A percentile compares a stretch with the other conserved stretches of the same genome.
Conservation (phyloP, 2,888 invertebrate genomes). For the Candidula unifasciata region DNA sequence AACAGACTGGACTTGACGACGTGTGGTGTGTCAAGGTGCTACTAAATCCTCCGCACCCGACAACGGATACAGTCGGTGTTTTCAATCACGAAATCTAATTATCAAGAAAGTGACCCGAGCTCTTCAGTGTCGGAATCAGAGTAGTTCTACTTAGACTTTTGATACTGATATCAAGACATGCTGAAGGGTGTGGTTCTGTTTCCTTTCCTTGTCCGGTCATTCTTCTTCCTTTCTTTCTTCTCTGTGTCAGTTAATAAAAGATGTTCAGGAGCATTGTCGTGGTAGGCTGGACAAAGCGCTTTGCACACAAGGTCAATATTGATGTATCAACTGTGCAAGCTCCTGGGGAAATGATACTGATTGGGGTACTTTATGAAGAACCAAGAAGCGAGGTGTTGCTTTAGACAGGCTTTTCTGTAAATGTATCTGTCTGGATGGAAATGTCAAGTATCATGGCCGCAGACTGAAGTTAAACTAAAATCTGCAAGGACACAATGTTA, state of each 20-base stretch:
- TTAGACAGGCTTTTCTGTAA: too few relatives aligned
- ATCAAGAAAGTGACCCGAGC: background rate
- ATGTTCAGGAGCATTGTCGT: background rate
- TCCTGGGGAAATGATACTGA: background rate
- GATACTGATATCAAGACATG: background rate
- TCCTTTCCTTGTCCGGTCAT: background rate
- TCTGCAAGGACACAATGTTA: too few relatives aligned
- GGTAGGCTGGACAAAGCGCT: too few relatives aligned
- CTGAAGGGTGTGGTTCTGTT: background rate
- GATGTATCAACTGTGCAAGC: conserved; percentile 1
- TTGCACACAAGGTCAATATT: background rate
- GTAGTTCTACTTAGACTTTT: too few relatives aligned
- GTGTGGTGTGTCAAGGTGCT: background rate
- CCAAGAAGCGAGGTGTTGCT: too few relatives aligned
- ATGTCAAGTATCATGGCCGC: too few relatives aligned
- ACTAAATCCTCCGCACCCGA: background rate
- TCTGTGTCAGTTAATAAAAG: background rate
- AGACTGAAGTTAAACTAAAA: too few relatives aligned
- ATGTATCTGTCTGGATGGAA: too few relatives aligned
- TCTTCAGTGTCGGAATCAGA: too few relatives aligned
- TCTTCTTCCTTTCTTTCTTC: too few relatives aligned
- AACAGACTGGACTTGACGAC: too few relatives aligned
- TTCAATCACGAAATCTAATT: background rate
- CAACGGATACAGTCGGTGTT: background rate
- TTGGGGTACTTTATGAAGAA: too few relatives aligned